phyloP scores from a whole-genome alignment of 2,113 vertebrate genomes.

The Pithys albifrons region DNA sequence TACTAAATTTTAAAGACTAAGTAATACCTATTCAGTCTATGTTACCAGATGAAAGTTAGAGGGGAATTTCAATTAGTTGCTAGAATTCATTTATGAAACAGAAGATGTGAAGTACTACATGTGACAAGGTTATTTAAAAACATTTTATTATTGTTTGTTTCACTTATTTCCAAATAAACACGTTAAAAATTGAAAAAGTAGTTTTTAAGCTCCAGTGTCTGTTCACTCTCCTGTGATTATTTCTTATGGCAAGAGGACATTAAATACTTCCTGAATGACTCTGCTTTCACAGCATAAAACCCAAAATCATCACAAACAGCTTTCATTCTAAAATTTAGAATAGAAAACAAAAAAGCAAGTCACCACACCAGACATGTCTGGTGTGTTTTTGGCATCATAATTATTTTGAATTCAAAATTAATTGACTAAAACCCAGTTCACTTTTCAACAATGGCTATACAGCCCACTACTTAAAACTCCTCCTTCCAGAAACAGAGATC shows the following conservation, averaged over 20 bases:
- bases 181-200: neutral
- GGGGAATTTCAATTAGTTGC: neutral
- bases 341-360: neutral
- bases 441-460: neutral
- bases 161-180: neutral
- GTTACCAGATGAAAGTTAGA: neutral
- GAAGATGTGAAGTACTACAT: neutral
- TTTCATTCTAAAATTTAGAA: neutral
- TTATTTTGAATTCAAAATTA: neutral
- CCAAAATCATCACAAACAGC: neutral
- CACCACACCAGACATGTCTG: fast-evolving
- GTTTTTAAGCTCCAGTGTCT: neutral
- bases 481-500: neutral
- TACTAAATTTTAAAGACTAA: neutral
- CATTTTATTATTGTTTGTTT: neutral
- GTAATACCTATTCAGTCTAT: neutral
- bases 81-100: neutral
- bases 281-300: neutral
- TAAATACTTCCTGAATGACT: neutral
- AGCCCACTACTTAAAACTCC: neutral
- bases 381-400: neutral
- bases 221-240: neutral
- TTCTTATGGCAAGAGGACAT: neutral
- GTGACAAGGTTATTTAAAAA: neutral
- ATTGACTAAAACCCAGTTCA: neutral